Conservation (phyloP, 2,888 invertebrate genomes). For the Ochropleura leucogaster region DNA sequence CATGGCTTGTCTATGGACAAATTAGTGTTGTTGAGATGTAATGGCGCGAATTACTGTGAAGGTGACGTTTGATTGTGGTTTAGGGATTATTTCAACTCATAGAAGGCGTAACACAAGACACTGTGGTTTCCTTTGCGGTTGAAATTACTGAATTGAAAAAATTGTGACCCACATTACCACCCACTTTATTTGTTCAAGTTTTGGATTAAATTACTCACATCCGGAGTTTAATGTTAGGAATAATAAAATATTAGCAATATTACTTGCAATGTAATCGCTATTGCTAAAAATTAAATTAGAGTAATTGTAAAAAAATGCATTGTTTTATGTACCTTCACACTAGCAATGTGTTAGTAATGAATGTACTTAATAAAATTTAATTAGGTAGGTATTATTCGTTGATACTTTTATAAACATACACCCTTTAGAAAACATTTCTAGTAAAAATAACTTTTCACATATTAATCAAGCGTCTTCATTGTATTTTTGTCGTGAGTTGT, state of each 20-base stretch:
- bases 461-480: not conserved
- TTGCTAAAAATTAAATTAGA: conserved; percentile 14
- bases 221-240: conserved; percentile 51
- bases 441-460: not conserved
- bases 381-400: too few relatives aligned
- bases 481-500: not conserved
- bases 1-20: conserved; percentile 40
- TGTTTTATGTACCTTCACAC: not conserved
- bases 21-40: conserved; percentile 35
- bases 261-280: conserved; percentile 14
- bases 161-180: conserved; percentile 42
- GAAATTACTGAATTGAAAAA: conserved; percentile 52
- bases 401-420: not conserved
- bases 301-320: not conserved
- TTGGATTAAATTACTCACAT: conserved; percentile 47
- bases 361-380: not conserved
- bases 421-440: not conserved
- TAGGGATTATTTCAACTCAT: conserved; percentile 45
- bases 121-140: conserved; percentile 59
- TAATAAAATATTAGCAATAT: conserved; percentile 28
- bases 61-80: conserved; percentile 60
- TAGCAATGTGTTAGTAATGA: not conserved
- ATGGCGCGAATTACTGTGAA: conserved; percentile 51
- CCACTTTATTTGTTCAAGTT: conserved; percentile 32
- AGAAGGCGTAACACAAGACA: conserved; percentile 50